Percentiles rank a stretch among this genome's conserved stretches.
Evolutionary conservation across 1,140 invertebrate species (phyloP).

Genomic region (Rhagoletis pomonella): DNA sequence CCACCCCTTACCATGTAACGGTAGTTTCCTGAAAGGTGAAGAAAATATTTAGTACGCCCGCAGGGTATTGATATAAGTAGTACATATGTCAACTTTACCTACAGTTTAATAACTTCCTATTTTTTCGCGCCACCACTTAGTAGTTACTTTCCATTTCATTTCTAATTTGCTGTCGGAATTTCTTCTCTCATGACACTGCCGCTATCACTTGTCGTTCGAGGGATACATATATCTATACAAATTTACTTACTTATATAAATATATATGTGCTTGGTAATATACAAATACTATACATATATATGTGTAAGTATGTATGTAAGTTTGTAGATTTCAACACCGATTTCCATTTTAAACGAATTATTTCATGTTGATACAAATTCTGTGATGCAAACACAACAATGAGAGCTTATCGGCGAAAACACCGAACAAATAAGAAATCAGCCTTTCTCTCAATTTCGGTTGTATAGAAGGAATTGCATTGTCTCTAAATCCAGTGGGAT

Average conservation of each 20-base stretch:
- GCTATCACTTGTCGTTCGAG: too few relatives aligned
- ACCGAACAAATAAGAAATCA: background rate
- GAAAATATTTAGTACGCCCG: too few relatives aligned
- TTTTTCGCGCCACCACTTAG: too few relatives aligned
- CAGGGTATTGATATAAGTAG: too few relatives aligned
- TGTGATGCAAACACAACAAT: background rate
- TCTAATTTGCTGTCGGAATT: background rate
- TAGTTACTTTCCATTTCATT: too few relatives aligned
- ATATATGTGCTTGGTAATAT: background rate
- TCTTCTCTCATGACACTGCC: background rate
- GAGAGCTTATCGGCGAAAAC: background rate
- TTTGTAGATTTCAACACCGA: background rate
- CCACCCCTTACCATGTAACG: too few relatives aligned
- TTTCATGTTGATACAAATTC: constrained; percentile 16
- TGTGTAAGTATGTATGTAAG: too few relatives aligned
- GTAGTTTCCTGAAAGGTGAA: too few relatives aligned
- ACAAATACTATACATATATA: background rate
- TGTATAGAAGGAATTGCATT: constrained; percentile 1
- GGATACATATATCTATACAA: background rate
- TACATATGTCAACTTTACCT: too few relatives aligned
- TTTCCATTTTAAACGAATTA: constrained; percentile 24
- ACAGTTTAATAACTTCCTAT: too few relatives aligned
- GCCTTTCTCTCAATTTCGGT: background rate
- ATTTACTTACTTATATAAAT: too few relatives aligned
- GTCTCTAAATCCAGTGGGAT: background rate